Conservation (phyloP, 2,113 vertebrate genomes). For the Entelurus aequoreus region DNA sequence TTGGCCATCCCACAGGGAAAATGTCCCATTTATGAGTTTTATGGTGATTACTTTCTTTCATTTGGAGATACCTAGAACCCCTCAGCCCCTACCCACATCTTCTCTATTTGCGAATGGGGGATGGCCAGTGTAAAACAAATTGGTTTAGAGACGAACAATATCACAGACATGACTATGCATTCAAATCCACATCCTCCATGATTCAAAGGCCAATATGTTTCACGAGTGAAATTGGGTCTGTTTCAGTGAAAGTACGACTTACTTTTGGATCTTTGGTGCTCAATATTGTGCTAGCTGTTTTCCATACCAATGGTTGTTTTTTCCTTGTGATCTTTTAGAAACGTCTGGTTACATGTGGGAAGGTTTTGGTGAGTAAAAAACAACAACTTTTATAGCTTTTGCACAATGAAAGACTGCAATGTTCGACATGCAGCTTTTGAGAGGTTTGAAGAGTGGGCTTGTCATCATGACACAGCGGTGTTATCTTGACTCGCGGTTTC, state of each 20-base stretch:
- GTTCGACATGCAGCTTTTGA: neutral
- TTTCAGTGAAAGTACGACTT: neutral
- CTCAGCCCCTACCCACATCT: neutral
- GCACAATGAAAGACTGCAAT: neutral
- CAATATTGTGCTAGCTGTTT: neutral
- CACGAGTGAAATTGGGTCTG: neutral
- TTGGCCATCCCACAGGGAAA: constrained; percentile 8
- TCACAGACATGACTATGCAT: constrained; percentile 52
- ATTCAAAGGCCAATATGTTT: constrained; percentile 8
- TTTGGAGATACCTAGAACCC: constrained; percentile 31
- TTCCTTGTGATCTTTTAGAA: neutral
- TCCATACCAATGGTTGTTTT: neutral
- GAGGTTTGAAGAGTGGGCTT: neutral
- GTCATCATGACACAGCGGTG: neutral
- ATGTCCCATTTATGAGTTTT: constrained; percentile 38
- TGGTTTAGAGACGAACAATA: constrained; percentile 47
- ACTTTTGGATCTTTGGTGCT: neutral
- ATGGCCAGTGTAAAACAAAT: constrained; percentile 44
- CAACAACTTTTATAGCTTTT: neutral
- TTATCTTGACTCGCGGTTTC: neutral
- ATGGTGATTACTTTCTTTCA: constrained; percentile 56
- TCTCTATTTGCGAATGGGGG: constrained; percentile 47
- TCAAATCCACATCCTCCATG: constrained; percentile 25
- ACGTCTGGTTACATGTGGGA: neutral
- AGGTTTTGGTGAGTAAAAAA: neutral